A percentile compares a stretch with the other conserved stretches of the same genome.
Conservation (phyloP, 2,888 invertebrate genomes). For the Molorchus minor region DNA sequence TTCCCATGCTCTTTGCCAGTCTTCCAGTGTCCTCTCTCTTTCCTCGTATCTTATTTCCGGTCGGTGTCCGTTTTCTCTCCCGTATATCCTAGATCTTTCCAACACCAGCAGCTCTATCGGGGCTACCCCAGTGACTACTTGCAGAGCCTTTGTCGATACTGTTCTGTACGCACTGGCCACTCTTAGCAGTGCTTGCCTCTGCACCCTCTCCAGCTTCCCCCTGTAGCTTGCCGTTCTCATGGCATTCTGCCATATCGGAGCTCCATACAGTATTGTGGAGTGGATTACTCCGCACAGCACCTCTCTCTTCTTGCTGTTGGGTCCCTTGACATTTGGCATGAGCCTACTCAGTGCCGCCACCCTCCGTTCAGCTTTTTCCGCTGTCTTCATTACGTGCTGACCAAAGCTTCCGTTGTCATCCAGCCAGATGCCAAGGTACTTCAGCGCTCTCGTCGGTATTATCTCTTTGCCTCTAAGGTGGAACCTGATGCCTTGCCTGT, state of each 20-base stretch:
- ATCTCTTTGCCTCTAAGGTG: not conserved
- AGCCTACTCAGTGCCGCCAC: not conserved
- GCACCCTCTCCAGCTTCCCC: not conserved
- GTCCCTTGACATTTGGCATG: not conserved
- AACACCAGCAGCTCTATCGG: not conserved
- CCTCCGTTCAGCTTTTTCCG: not conserved
- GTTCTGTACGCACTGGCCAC: not conserved
- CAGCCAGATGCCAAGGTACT: not conserved
- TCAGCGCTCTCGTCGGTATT: not conserved
- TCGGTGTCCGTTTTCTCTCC: not conserved
- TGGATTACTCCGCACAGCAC: not conserved
- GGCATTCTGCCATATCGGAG: not conserved
- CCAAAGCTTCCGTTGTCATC: not conserved
- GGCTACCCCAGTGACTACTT: not conserved
- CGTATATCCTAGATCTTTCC: not conserved
- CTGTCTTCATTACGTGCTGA: not conserved
- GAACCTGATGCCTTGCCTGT: not conserved
- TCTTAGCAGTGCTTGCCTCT: not conserved
- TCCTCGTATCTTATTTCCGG: not conserved
- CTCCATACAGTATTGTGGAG: not conserved
- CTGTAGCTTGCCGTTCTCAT: not conserved
- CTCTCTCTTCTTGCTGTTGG: not conserved
- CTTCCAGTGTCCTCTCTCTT: not conserved
- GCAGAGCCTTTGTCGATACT: not conserved
- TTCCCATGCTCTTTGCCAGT: not conserved